Conservation (phyloP, 1,140 invertebrate genomes). For the Achroia grisella region DNA sequence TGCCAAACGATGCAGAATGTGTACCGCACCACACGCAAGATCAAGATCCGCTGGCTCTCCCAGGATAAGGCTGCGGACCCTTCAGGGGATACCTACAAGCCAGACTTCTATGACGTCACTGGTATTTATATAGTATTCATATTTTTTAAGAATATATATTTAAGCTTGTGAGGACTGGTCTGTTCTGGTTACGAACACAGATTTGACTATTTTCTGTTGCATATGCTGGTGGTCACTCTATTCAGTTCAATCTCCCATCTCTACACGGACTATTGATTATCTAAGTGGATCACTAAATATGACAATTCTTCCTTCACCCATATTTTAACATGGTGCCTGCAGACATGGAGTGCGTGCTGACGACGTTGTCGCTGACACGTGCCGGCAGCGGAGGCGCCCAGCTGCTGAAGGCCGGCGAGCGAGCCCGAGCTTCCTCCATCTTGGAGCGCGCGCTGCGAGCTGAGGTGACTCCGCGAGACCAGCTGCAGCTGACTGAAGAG, state of each 20-base stretch:
- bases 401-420: slow-evolving; percentile 81
- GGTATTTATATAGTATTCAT: no score
- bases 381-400: slow-evolving; percentile 80
- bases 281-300: no score
- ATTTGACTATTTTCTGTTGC: no score
- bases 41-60: slow-evolving; percentile 92
- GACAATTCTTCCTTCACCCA: no score
- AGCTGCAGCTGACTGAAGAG: slow-evolving; percentile 82
- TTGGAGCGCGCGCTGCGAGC: slow-evolving; percentile 88
- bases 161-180: no score
- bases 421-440: slow-evolving; percentile 86
- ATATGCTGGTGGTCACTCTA: no score
- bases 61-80: slow-evolving; percentile 79
- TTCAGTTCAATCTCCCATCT: no score
- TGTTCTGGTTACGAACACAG: no score
- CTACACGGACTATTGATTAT: no score
- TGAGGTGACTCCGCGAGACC: slow-evolving; percentile 80
- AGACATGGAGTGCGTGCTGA: slow-evolving; percentile 93
- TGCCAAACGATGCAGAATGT: slow-evolving; percentile 95
- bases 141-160: no score
- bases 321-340: slow-evolving; percentile 6
- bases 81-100: slow-evolving; percentile 84
- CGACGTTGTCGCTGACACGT: slow-evolving; percentile 85
- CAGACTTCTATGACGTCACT: slow-evolving; percentile 92
- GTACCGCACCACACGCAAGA: slow-evolving; percentile 83